phyloP scores from a whole-genome alignment of 2,113 vertebrate genomes.

The Hoplias malabaricus region DNA sequence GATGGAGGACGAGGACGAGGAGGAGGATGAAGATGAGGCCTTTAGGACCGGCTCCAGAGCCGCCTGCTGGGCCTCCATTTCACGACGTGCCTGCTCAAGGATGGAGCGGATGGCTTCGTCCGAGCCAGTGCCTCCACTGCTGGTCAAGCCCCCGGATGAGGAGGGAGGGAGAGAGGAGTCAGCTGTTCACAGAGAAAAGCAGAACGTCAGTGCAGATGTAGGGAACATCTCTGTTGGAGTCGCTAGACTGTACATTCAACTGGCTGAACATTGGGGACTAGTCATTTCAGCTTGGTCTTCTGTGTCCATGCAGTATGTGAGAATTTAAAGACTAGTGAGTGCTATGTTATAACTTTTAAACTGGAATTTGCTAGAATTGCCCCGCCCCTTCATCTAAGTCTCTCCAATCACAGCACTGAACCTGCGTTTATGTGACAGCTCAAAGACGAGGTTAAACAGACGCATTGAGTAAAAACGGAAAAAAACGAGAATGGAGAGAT shows the following conservation, averaged over 20 bases:
- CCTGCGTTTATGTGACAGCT: too few species aligned
- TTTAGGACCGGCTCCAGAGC: slow-evolving; percentile 86
- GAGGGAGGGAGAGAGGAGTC: slow-evolving; percentile 82
- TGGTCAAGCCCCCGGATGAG: slow-evolving; percentile 64
- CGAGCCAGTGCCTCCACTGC: slow-evolving; percentile 92
- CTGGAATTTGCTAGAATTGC: too few species aligned
- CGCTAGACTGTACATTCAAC: background rate
- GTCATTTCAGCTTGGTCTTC: too few species aligned
- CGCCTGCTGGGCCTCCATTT: slow-evolving; percentile 92
- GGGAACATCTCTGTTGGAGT: background rate
- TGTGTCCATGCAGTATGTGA: too few species aligned
- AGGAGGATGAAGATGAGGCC: slow-evolving; percentile 76
- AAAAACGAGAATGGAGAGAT: background rate
- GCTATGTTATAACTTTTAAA: too few species aligned
- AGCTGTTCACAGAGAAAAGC: slow-evolving; percentile 62
- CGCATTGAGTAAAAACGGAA: too few species aligned
- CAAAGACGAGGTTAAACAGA: too few species aligned
- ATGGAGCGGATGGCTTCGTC: slow-evolving; percentile 89
- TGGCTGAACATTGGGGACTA: too few species aligned
- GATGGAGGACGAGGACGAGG: slow-evolving; percentile 73
- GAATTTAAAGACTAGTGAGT: too few species aligned
- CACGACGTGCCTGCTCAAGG: slow-evolving; percentile 87
- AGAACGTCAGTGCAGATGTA: background rate
- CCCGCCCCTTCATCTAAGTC: too few species aligned
- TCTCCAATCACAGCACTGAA: too few species aligned